Conservation (phyloP, 2,888 invertebrate genomes). For the Augiades crinisus region DNA sequence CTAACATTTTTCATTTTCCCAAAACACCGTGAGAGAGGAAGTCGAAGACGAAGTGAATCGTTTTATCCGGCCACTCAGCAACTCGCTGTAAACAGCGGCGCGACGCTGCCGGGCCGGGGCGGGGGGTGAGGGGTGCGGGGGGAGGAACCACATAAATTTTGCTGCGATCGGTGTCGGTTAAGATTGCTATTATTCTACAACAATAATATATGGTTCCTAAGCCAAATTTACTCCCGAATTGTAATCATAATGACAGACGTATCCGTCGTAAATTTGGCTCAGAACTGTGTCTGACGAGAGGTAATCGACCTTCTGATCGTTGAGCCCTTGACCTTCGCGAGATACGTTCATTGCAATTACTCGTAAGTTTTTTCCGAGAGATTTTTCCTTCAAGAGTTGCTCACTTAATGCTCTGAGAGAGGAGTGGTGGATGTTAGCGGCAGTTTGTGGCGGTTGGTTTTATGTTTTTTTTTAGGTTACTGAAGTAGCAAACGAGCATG, state of each 20-base stretch:
- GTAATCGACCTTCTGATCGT: too few relatives aligned
- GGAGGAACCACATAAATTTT: neutral
- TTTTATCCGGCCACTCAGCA: slow-evolving; percentile 4
- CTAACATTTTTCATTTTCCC: slow-evolving; percentile 13
- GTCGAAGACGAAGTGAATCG: neutral
- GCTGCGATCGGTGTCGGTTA: neutral
- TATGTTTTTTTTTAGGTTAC: too few relatives aligned
- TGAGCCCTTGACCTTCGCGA: too few relatives aligned
- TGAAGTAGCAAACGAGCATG: too few relatives aligned
- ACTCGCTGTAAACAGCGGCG: slow-evolving; percentile 5
- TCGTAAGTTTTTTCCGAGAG: too few relatives aligned
- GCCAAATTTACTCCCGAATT: neutral
- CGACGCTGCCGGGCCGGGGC: neutral
- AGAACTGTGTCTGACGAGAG: too few relatives aligned
- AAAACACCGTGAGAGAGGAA: neutral
- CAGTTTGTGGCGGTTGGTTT: too few relatives aligned
- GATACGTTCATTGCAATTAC: too few relatives aligned
- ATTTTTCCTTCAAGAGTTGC: too few relatives aligned
- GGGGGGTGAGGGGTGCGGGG: neutral
- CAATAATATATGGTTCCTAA: neutral
- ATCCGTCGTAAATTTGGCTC: neutral
- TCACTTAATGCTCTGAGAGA: too few relatives aligned
- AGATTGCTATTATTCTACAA: neutral
- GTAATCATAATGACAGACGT: too few relatives aligned
- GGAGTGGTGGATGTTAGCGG: too few relatives aligned